These are phyloP conservation scores for Petrophora chlorosata DNA, from an alignment of 2,888 invertebrate species.

Conservation along the genomic window DNA sequence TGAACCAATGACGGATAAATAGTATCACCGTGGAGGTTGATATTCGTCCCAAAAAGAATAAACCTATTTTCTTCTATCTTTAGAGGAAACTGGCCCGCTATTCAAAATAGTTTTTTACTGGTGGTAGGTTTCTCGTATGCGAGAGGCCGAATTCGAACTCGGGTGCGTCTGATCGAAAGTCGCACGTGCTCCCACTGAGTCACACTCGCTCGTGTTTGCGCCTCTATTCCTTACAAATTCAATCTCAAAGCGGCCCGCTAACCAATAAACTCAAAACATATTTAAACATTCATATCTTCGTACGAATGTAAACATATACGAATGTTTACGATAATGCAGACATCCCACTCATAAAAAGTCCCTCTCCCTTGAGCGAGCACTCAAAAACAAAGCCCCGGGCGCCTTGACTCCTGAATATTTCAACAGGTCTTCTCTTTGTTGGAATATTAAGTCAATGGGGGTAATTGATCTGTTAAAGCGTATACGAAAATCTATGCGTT, in stretches of 20 bases:
- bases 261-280: constrained; percentile 33
- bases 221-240: not conserved
- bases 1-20: too few species aligned
- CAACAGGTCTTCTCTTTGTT: constrained; percentile 78
- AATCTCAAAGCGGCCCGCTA: constrained; percentile 4
- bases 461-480: constrained; percentile 80
- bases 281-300: constrained; percentile 44
- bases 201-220: not conserved
- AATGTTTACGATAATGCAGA: constrained; percentile 75
- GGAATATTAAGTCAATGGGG: constrained; percentile 81
- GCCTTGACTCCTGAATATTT: constrained; percentile 76
- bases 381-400: constrained; percentile 77
- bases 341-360: constrained; percentile 73
- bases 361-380: constrained; percentile 66
- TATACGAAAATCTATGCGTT: constrained; percentile 59
- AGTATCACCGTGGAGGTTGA: too few species aligned
- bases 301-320: constrained; percentile 49
- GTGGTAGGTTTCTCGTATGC: too few species aligned
- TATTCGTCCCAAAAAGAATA: too few species aligned
- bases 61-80: too few species aligned
- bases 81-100: too few species aligned
- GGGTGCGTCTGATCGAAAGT: constrained; percentile 8
- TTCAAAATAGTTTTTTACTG: too few species aligned
- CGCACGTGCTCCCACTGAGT: not conserved
- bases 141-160: too few species aligned